Evolutionary conservation across 2,113 vertebrate genomes (phyloP).

Genomic region (Datnioides undecimradiatus): DNA sequence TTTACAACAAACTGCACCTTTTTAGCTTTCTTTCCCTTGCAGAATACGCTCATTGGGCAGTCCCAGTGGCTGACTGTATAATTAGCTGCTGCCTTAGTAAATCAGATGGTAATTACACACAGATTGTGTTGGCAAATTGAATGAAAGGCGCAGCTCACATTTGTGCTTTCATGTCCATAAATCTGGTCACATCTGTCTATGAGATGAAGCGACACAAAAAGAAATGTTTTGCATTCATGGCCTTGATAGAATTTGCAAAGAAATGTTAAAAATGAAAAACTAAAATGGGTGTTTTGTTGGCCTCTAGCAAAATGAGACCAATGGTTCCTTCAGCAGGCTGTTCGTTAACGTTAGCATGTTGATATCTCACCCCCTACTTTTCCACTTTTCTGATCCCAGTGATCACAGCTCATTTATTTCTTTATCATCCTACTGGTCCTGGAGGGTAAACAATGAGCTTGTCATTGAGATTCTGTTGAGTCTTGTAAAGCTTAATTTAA

Average conservation of each 20-base stretch:
- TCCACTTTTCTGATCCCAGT: background rate
- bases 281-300: background rate
- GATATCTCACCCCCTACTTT: background rate
- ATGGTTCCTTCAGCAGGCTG: background rate
- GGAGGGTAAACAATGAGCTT: background rate
- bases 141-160: constrained; percentile 30
- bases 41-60: constrained; percentile 1
- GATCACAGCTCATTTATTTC: constrained; percentile 7
- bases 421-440: background rate
- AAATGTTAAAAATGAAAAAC: background rate
- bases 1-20: constrained; percentile 16
- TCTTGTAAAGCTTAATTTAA: constrained; percentile 6
- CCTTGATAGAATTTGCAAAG: background rate
- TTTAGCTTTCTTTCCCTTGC: constrained; percentile 3
- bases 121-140: constrained; percentile 47
- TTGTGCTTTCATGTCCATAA: constrained; percentile 37
- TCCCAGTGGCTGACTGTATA: constrained; percentile 37
- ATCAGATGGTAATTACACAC: constrained; percentile 48
- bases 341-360: background rate
- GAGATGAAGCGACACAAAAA: background rate
- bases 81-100: constrained; percentile 52
- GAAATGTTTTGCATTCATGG: background rate
- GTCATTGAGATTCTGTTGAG: constrained; percentile 6
- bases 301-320: background rate
- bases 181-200: background rate